These are phyloP conservation scores for Triplophysa yarkandensis DNA, from an alignment of 2,797 vertebrate genomes.

Conservation along the genomic window DNA sequence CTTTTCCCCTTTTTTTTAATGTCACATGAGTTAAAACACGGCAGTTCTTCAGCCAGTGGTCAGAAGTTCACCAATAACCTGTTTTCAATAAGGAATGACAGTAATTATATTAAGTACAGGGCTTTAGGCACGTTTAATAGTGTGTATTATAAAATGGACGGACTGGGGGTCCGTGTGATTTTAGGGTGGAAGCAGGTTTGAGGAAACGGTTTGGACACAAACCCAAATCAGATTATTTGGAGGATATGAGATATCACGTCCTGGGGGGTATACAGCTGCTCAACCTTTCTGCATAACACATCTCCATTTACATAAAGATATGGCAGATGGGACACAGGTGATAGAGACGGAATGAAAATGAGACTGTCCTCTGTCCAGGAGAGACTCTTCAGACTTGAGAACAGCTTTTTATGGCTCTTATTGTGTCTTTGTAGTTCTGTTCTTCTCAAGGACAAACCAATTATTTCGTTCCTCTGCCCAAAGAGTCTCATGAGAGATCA, in stretches of 20 bases:
- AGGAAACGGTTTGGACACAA: constrained; percentile 27
- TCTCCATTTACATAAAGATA: constrained; percentile 37
- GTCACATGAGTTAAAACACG: constrained; percentile 34
- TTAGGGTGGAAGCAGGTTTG: constrained; percentile 24
- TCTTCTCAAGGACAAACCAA: constrained; percentile 8
- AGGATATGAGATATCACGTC: constrained; percentile 38
- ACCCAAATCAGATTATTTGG: constrained; percentile 31
- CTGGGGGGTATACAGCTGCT: constrained; percentile 25
- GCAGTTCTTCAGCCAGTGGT: constrained; percentile 35
- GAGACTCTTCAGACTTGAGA: neutral
- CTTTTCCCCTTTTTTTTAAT: neutral
- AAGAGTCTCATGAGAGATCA: neutral
- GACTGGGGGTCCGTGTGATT: neutral
- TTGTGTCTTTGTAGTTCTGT: neutral
- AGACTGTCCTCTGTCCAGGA: neutral
- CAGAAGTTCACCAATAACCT: constrained; percentile 60
- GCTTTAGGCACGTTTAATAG: constrained; percentile 36
- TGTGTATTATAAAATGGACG: constrained; percentile 16
- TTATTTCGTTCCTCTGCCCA: constrained; percentile 7
- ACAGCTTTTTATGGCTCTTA: neutral
- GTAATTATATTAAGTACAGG: constrained; percentile 70
- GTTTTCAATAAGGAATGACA: constrained; percentile 73
- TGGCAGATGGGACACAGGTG: neutral
- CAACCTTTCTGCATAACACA: constrained; percentile 21
- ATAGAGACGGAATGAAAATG: constrained; percentile 3